phyloP scores from a whole-genome alignment of 2,113 vertebrate genomes.

The Formicarius rufipectus region DNA sequence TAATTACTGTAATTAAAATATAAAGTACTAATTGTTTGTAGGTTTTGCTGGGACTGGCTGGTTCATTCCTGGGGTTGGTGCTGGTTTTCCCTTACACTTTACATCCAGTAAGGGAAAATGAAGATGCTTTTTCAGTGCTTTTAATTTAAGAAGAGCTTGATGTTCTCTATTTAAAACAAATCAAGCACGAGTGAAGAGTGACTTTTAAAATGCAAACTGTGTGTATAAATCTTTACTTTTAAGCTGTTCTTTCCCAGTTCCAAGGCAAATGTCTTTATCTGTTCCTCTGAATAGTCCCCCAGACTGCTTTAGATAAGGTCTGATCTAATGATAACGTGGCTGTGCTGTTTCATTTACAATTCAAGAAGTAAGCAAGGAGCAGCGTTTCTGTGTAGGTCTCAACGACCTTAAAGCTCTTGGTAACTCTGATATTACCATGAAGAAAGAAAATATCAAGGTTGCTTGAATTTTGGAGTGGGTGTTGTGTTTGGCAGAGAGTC shows the following conservation, averaged over 20 bases:
- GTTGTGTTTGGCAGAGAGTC: not conserved
- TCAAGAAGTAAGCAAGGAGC: not conserved
- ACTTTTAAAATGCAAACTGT: not conserved
- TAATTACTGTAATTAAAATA: not conserved
- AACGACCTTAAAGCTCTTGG: constrained; percentile 34
- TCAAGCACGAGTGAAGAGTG: not conserved
- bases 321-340: not conserved
- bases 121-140: not conserved
- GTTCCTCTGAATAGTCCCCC: not conserved
- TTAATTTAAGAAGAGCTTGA: not conserved
- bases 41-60: not conserved
- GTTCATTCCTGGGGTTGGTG: not conserved
- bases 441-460: not conserved
- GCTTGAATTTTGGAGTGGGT: not conserved
- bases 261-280: not conserved
- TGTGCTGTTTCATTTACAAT: not conserved
- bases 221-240: not conserved
- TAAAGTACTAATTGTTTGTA: not conserved
- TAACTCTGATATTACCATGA: constrained; percentile 1
- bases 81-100: not conserved
- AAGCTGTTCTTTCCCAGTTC: not conserved
- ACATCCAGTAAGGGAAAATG: not conserved
- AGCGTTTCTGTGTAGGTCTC: not conserved
- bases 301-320: constrained; percentile 10
- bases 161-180: not conserved